Percentiles rank a stretch among this genome's conserved stretches.
Conservation (phyloP, 2,113 vertebrate species). For the Zapornia atra region DNA sequence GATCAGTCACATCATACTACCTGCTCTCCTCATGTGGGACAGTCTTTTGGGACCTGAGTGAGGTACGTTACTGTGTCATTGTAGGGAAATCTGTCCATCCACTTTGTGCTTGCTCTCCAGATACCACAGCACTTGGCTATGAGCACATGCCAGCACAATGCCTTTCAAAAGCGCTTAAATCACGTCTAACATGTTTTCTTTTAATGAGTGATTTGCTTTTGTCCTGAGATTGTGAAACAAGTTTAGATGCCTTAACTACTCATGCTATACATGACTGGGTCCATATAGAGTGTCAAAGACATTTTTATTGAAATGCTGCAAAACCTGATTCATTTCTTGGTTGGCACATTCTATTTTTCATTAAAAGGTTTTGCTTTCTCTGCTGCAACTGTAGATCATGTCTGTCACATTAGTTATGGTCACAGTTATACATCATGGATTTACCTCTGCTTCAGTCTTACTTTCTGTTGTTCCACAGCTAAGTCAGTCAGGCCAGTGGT, state of each 20-base stretch:
- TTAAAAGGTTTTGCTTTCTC: not conserved
- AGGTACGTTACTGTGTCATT: accelerated
- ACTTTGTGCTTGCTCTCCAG: not conserved
- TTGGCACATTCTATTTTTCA: not conserved
- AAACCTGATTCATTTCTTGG: not conserved
- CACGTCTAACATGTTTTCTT: not conserved
- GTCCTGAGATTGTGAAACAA: not conserved
- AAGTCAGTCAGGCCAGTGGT: not conserved
- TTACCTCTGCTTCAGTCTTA: not conserved
- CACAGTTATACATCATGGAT: not conserved
- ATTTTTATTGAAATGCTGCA: not conserved
- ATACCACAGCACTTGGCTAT: not conserved
- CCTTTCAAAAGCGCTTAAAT: not conserved
- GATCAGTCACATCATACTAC: not conserved
- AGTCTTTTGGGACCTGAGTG: not conserved
- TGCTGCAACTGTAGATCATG: not conserved
- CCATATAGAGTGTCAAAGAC: not conserved
- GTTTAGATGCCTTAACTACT: not conserved
- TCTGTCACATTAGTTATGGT: not conserved
- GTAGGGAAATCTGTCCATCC: not conserved
- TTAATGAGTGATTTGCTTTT: not conserved
- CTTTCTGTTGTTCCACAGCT: not conserved
- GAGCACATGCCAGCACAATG: not conserved
- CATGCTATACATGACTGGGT: not conserved
- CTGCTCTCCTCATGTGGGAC: not conserved